phyloP scores from a whole-genome alignment of 2,888 invertebrate genomes.

The Acholoe squamosa region DNA sequence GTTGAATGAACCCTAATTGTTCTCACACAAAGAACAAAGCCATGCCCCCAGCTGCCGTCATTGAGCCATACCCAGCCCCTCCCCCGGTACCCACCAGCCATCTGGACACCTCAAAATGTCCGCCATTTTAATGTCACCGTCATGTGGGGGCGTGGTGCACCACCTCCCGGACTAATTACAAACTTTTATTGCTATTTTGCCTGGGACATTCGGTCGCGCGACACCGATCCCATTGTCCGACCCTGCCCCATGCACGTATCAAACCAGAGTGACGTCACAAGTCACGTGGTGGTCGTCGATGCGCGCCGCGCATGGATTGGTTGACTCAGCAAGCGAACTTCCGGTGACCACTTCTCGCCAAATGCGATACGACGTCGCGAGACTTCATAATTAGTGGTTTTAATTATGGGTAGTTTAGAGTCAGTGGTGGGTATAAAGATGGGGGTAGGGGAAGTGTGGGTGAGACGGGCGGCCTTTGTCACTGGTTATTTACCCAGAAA shows the following conservation, averaged over 20 bases:
- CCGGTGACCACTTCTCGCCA: constrained; percentile 55
- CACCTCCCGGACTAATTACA: constrained; percentile 44
- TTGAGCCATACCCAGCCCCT: neutral
- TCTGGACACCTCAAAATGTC: neutral
- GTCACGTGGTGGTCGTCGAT: constrained; percentile 33
- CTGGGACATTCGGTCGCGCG: constrained; percentile 41
- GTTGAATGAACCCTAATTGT: constrained; percentile 45
- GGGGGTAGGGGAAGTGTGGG: too few relatives aligned
- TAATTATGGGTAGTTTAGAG: constrained; percentile 31
- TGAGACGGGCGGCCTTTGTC: neutral
- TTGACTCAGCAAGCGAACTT: constrained; percentile 33
- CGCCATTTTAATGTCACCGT: constrained; percentile 27
- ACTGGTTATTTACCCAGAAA: constrained; percentile 41
- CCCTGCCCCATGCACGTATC: neutral
- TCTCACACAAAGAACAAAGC: constrained; percentile 22
- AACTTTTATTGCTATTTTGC: constrained; percentile 63
- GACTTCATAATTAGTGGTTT: constrained; percentile 39
- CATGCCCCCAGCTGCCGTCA: constrained; percentile 35
- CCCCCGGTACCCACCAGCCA: neutral
- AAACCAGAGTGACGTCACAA: constrained; percentile 31
- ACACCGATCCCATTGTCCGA: constrained; percentile 39
- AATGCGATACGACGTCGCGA: constrained; percentile 7
- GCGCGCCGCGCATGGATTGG: constrained; percentile 20
- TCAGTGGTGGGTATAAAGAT: neutral
- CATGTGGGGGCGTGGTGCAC: neutral